Conservation (phyloP, 2,113 vertebrate genomes). For the Eulemur rufifrons region DNA sequence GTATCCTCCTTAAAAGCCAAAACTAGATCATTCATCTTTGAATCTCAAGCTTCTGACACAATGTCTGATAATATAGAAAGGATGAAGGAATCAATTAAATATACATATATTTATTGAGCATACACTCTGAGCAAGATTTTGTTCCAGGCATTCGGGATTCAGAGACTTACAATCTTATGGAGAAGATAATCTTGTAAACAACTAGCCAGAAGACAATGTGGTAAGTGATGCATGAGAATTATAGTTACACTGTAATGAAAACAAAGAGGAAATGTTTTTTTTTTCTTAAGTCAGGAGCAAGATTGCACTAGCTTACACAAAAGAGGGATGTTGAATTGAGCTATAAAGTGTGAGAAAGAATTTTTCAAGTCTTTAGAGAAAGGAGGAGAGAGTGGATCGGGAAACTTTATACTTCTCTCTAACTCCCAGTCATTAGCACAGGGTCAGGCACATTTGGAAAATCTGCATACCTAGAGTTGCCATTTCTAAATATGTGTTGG, state of each 20-base stretch:
- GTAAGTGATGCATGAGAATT: not conserved
- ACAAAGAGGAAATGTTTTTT: not conserved
- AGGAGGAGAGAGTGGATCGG: not conserved
- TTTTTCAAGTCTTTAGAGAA: not conserved
- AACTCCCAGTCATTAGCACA: not conserved
- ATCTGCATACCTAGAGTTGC: too few relatives aligned
- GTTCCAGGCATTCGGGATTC: too few relatives aligned
- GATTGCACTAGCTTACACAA: not conserved
- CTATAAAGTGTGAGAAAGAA: not conserved
- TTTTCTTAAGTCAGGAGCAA: not conserved
- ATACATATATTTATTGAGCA: rapidly evolving
- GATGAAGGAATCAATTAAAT: not conserved
- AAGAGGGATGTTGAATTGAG: not conserved
- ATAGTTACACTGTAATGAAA: not conserved
- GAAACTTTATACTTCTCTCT: not conserved
- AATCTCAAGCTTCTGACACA: not conserved
- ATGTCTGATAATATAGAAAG: not conserved
- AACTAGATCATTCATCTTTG: not conserved
- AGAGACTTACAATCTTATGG: not conserved
- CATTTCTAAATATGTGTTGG: not conserved
- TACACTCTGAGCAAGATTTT: not conserved
- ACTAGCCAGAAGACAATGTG: not conserved
- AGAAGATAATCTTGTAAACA: not conserved
- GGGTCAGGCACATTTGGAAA: not conserved
- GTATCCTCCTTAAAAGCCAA: not conserved